Base-by-base conservation (phyloP, 2,113 vertebrate genomes). In the Progne subis region DNA sequence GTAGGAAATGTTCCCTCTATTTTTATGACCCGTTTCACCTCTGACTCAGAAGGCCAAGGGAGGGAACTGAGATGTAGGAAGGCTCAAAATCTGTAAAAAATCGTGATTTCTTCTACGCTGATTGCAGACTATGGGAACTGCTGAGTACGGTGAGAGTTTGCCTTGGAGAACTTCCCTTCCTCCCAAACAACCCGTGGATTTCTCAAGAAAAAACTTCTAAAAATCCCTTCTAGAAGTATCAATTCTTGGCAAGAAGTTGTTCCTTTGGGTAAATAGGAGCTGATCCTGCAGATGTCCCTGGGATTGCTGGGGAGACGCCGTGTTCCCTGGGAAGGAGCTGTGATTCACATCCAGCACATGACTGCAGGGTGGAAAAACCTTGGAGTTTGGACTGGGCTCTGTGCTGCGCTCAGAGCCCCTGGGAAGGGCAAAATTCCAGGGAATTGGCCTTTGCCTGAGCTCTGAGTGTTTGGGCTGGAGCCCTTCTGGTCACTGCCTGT, bases 271-370 rank as follows among this genome's bases (percentile, higher is more conserved):
- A 32, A 72, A 46, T 1, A 26, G 55, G 64, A 85, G 56, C 85
- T 63, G 78, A 29, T 25, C 3, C 25, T 63, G 65, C 70, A 68
- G 37, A 37, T 37, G 37, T 37, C 37, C 8, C 14, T 53, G 57
- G 84, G 23, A 21, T 56, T 60, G 41, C 55, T 77, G 46, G 6
- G 25, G 44, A 32, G 50, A 34, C 32, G 0, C 8, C 3, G 3
- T 18, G 87, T 95, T 94, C 88, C 92, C 85, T 86, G 88, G 86
- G 90, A 68, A 80, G 94, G 97, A 93, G 43, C 79, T 8, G 20
- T 86, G 96, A 67, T 94, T 93, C 88, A 55, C 79, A 63, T 89
- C 69, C 93, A 21, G 9, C 69, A 32, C 60, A 6, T 90, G 84
- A 31, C 82, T 91, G 37, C 96, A 90, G 96, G 26, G 2, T 78